Evolutionary conservation across 2,797 vertebrate genomes (phyloP).

Genomic region (Chaetophractus vellerosus): DNA sequence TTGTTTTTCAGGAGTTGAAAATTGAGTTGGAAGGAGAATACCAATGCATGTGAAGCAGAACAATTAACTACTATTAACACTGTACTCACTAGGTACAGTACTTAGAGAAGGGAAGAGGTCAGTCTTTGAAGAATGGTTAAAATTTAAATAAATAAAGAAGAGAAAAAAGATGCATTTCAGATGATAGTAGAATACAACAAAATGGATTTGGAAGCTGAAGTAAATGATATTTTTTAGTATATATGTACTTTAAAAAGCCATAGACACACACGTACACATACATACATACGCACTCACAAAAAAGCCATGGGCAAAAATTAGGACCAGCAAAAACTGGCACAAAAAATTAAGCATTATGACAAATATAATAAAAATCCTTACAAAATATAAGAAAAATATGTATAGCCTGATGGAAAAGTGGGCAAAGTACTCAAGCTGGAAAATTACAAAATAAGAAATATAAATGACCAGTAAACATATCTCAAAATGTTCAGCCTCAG

Average conservation of each 20-base stretch:
- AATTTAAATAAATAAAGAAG: neutral
- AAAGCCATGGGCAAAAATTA: conserved; percentile 14
- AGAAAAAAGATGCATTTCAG: neutral
- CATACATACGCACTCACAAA: neutral
- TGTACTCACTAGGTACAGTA: neutral
- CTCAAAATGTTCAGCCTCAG: conserved; percentile 5
- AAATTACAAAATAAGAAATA: conserved; percentile 16
- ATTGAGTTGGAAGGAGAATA: conserved; percentile 1
- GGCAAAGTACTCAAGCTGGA: conserved; percentile 24
- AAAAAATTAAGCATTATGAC: conserved; percentile 23
- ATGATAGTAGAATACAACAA: conserved; percentile 16
- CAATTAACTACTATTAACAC: conserved; percentile 11
- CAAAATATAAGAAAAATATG: no score
- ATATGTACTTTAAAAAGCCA: neutral
- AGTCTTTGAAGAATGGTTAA: conserved; percentile 50
- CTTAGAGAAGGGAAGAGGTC: neutral
- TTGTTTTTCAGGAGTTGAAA: conserved; percentile 37
- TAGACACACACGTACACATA: neutral
- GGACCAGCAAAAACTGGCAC: conserved; percentile 3
- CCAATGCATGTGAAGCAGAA: neutral
- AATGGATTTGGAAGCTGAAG: conserved; percentile 30
- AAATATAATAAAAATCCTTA: conserved; percentile 38
- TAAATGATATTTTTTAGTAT: neutral
- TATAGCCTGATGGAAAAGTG: conserved; percentile 42
- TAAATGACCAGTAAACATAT: neutral